Base-by-base conservation (phyloP, 2,888 invertebrate genomes). In the Bruchidius siliquastri region DNA sequence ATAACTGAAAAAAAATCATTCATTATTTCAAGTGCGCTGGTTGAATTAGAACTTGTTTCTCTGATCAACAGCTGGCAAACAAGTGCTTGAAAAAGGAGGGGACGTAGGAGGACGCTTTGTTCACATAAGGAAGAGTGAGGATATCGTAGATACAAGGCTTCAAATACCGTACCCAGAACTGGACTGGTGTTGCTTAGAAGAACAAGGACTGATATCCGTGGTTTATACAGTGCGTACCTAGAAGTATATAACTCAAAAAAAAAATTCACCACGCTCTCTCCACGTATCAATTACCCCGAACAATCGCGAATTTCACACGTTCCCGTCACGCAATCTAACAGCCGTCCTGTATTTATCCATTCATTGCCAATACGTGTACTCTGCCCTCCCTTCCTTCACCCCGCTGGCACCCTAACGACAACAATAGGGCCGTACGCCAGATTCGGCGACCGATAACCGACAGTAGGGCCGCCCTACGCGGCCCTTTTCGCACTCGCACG, bases 361-460 rank as follows among this genome's bases (percentile, higher is more conserved):
- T 77, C 76, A 76, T 74, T 76, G 73, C 76, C 75, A 74, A 71
- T 73, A 72, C 76, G 74, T 76, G 76, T 74, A 76, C 72, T 72
- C 1, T 13, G 13, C 49, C 49, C 49, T 13, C 18, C 49, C 6
- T 13, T 13, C 13, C 49, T 18, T 49, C 49, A 79, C 76, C 77
- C 81, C 82, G 79, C 80, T 80, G 78, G 78, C 80, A 79, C 77
- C 78, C 78, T 77, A 78, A 78, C 76, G 76, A 76, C 77, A 80
- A 84, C 84, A 84, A 83, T 83, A 81, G 83, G 81, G 82, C 83
- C 84, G 83, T 83, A 82, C 82, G 83, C 82, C 82, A 83, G 83
- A 85, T 84, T 83, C 83, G 80, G 84, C 80, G 80, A 83, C 83
- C 83, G 84, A 84, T 85, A 83, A 79, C 81, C 74, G 78, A 77